phyloP scores from a whole-genome alignment of 2,888 invertebrate species.

The Trachelus iudaicus region DNA sequence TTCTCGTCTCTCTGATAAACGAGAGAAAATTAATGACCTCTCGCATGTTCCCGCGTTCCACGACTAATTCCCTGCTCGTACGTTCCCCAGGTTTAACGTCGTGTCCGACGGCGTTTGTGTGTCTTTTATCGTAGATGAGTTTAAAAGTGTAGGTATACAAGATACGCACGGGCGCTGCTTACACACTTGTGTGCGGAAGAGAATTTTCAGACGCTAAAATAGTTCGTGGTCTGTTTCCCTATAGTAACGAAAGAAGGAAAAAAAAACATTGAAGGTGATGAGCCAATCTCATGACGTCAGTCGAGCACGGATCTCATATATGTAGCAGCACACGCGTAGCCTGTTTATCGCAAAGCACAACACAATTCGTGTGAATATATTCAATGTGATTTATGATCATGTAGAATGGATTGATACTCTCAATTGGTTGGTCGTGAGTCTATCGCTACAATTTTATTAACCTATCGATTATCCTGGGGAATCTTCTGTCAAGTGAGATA shows the following conservation, averaged over 20 bases:
- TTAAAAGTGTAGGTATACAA: background rate
- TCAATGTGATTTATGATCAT: background rate
- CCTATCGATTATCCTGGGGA: background rate
- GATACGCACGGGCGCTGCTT: background rate
- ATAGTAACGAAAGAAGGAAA: background rate
- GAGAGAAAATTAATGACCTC: background rate
- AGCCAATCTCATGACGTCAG: background rate
- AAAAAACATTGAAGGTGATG: background rate
- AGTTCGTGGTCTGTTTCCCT: background rate
- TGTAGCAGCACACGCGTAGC: background rate
- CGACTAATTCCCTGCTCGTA: background rate
- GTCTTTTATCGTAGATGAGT: background rate
- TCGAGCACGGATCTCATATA: background rate
- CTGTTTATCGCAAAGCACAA: background rate
- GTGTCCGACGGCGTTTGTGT: background rate
- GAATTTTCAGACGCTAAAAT: background rate
- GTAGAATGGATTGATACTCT: background rate
- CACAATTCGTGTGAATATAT: background rate
- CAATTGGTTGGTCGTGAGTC: too few relatives aligned
- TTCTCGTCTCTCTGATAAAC: background rate
- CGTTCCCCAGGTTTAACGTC: background rate
- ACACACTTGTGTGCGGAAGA: background rate
- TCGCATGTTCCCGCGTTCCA: background rate
- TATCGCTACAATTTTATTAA: too few relatives aligned
- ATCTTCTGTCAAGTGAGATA: background rate